Percentiles rank a stretch among this genome's conserved stretches.
Evolutionary conservation across 2,113 vertebrate species (phyloP).

Genomic region (Chionomys nivalis): DNA sequence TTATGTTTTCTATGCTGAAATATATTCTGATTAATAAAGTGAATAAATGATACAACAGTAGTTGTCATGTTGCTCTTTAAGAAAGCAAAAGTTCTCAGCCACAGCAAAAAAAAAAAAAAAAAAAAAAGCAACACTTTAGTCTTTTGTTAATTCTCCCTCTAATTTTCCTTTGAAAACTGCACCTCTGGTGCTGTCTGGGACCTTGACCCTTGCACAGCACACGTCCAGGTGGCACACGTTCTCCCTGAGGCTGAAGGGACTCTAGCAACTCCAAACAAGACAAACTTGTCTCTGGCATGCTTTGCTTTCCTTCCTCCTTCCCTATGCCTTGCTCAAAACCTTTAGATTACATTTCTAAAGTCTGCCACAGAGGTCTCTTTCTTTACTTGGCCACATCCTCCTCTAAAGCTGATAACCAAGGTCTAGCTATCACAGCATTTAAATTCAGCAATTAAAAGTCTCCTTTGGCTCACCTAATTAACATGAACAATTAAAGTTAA

Average conservation of each 20-base stretch:
- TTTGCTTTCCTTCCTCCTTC: background rate
- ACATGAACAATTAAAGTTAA: background rate
- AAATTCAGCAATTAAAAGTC: too few relatives aligned
- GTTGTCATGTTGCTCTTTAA: background rate
- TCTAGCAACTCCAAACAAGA: background rate
- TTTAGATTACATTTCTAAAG: background rate
- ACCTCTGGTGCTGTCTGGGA: background rate
- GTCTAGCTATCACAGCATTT: too few relatives aligned
- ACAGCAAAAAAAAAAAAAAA: background rate
- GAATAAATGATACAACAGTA: slow-evolving; percentile 14
- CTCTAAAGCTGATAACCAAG: too few relatives aligned
- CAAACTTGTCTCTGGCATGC: background rate
- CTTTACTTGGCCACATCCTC: too few relatives aligned
- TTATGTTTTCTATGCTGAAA: slow-evolving; percentile 25
- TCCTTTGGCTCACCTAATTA: background rate
- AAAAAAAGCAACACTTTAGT: background rate
- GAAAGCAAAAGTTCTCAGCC: background rate
- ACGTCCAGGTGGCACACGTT: too few relatives aligned
- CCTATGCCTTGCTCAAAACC: background rate
- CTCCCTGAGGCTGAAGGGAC: background rate
- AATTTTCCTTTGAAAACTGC: background rate
- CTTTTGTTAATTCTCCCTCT: background rate
- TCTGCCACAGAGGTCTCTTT: too few relatives aligned
- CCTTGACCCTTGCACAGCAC: too few relatives aligned
- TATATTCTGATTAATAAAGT: slow-evolving; percentile 42